These are phyloP conservation scores for Ridgeia piscesae DNA, from an alignment of 1,140 invertebrate species.

Conservation along the genomic window DNA sequence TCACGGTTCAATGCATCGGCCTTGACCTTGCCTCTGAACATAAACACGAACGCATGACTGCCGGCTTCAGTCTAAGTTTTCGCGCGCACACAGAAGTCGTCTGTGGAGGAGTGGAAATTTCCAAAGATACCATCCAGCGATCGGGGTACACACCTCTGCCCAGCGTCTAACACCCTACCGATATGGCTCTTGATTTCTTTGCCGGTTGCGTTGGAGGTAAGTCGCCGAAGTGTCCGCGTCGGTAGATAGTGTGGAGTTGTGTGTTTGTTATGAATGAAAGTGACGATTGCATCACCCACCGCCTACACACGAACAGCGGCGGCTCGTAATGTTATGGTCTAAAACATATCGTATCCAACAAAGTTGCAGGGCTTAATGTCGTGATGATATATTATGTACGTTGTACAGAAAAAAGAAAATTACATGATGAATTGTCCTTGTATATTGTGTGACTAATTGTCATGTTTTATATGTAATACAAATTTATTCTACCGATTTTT, in stretches of 20 bases:
- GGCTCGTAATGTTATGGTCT: not conserved
- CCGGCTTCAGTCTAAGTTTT: not conserved
- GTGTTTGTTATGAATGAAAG: not conserved
- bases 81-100: not conserved
- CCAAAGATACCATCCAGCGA: not conserved
- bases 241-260: not conserved
- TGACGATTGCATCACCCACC: not conserved
- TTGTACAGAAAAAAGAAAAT: not conserved
- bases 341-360: not conserved
- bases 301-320: not conserved
- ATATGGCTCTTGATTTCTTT: constrained; percentile 13
- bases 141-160: not conserved
- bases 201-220: constrained; percentile 15
- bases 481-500: not conserved
- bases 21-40: not conserved
- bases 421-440: not conserved
- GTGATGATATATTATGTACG: no score
- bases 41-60: not conserved
- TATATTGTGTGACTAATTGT: not conserved
- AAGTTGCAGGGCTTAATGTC: not conserved
- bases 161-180: not conserved
- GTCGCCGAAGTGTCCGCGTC: not conserved
- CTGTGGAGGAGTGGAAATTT: not conserved
- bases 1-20: not conserved
- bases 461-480: not conserved